Evolutionary conservation across 2,888 invertebrate species (phyloP), one percentile per base, ranked within the genome.

Genomic region (Hirudinaria manillensis): DNA sequence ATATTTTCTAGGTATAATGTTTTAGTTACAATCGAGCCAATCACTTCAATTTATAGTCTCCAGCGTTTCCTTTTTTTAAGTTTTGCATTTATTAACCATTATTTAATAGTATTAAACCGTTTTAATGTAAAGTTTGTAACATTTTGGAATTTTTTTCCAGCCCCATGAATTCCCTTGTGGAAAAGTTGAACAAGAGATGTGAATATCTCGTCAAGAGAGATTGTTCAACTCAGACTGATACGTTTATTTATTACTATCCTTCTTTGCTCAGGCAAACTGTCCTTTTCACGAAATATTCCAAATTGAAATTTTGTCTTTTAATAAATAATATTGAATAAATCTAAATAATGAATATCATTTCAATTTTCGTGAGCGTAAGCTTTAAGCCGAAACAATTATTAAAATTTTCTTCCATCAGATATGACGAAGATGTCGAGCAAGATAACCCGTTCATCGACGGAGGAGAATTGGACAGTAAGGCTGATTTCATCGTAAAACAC

Each of bases 391-490:
- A 32, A 6, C 1, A 67, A 67, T 7, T 67, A 34, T 68, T 34
- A 6, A 68, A 68, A 10, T 34, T 68, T 29, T 13, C 27, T 61
- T 61, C n/a, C 7, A 61, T 7, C 13, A 61, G 61, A 61, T 61
- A 29, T 24, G 29, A 61, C 19, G 29, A 10, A 61, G 61, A 61
- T 2, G 29, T 68, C 13, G 68, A 34, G 4, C 38, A 45, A 24
- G 71, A 70, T 29, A 73, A 73, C 27, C 73, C 73, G 0, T 73
- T 73, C 45, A 7, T 65, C n/a, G n/a, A 29, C 7, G 73, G 73
- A n/a, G 65, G 73, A 3, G 61, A 32, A 19, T 45, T 73, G 56
- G 73, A 73, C 21, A 21, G 24, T 16, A 73, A 73, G 45, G 73
- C 73, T 21, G 55, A 24, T 24, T 73, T 34, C 65, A 73, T 73